Percentiles rank a stretch among this genome's conserved stretches.
Conservation (phyloP, 2,113 vertebrate genomes). For the Passer montanus region DNA sequence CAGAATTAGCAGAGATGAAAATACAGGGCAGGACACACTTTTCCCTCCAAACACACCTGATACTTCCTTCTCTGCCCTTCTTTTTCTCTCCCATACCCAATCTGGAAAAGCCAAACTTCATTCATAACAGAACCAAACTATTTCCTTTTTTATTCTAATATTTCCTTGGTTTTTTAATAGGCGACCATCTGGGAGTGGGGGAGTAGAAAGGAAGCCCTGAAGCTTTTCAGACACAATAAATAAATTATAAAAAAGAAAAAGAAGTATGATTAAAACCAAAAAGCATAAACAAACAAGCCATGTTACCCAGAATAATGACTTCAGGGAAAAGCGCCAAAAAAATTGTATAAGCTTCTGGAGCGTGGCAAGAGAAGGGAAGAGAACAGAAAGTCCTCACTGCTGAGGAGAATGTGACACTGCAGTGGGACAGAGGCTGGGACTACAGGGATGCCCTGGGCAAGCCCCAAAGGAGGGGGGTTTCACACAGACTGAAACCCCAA, state of each 20-base stretch:
- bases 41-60: constrained; percentile 79
- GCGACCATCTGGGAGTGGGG: background rate
- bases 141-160: background rate
- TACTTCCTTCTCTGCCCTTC: constrained; percentile 34
- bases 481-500: background rate
- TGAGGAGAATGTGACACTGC: background rate
- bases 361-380: background rate
- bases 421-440: background rate
- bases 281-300: constrained; percentile 43
- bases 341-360: constrained; percentile 39
- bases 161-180: background rate
- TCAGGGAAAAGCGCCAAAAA: background rate
- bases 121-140: background rate
- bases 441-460: background rate
- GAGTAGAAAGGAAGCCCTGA: constrained; percentile 6
- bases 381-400: background rate
- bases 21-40: constrained; percentile 41
- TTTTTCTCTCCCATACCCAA: background rate
- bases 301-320: constrained; percentile 49
- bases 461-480: background rate
- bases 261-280: constrained; percentile 13
- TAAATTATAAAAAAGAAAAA: background rate
- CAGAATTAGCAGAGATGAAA: constrained; percentile 58
- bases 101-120: background rate
- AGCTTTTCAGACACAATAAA: constrained; percentile 33